Evolutionary conservation across 2,888 invertebrate species (phyloP).

Genomic region (Pemphredon lugubris): DNA sequence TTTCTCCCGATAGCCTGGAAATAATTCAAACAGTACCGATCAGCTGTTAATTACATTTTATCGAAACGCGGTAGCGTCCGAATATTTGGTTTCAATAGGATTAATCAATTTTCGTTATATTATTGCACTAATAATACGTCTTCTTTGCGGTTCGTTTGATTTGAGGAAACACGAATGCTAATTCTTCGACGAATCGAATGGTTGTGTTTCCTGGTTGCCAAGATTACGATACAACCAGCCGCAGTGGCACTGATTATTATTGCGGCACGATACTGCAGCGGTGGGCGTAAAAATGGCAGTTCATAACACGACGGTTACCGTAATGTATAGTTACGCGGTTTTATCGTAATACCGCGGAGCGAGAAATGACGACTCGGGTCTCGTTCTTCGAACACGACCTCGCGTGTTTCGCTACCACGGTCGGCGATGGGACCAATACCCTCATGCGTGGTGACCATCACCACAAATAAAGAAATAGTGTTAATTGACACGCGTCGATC

Average conservation of each 20-base stretch:
- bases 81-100: too few relatives aligned
- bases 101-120: too few relatives aligned
- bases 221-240: slow-evolving; percentile 12
- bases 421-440: slow-evolving; percentile 42
- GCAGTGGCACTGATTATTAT: too few relatives aligned
- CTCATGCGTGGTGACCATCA: slow-evolving; percentile 35
- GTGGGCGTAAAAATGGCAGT: slow-evolving; percentile 43
- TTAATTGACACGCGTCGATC: neutral
- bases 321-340: slow-evolving; percentile 41
- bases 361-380: slow-evolving; percentile 36
- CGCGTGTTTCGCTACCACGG: slow-evolving; percentile 31
- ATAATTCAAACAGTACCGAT: too few relatives aligned
- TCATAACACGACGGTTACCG: slow-evolving; percentile 12
- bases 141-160: too few relatives aligned
- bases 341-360: slow-evolving; percentile 42
- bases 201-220: slow-evolving; percentile 3
- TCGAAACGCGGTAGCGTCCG: too few relatives aligned
- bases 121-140: too few relatives aligned
- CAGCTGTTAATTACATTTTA: too few relatives aligned
- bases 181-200: too few relatives aligned
- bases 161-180: too few relatives aligned
- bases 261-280: slow-evolving; percentile 3
- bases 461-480: neutral
- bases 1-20: too few relatives aligned
- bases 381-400: slow-evolving; percentile 51